Evolutionary conservation across 1,140 invertebrate species (phyloP), one percentile per base, ranked within the genome.

Genomic region (Physella acuta): DNA sequence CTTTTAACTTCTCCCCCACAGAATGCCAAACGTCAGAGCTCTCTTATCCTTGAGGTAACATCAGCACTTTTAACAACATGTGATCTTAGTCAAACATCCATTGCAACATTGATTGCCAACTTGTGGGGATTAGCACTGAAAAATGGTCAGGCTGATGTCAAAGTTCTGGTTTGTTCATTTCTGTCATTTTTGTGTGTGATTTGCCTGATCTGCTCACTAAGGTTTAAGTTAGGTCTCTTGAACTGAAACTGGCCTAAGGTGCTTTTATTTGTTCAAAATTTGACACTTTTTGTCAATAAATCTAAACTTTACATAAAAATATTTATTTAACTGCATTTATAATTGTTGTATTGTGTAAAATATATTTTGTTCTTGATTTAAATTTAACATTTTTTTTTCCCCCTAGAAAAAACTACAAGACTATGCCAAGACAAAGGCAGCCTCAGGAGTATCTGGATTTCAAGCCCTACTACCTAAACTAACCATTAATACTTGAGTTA

Each of bases 51-150:
- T 37, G 91, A 93, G 68, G 79, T 95, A 36, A 91, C 93, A 73
- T 87, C 89, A 78, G 88, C 90, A 26, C 88, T 94, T n/a, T 83
- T 91, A 3, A 85, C 88, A 11, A 88, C 91, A 81, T 90, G 88
- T 0, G 90, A 94, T 83, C 78, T 94, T n/a, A 85, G 84, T 28
- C 59, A 81, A 36, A 84, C 88, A 51, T 81, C 87, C 4, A 86
- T 92, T 74, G 85, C 88, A 0, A 88, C 86, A 37, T 84, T 95
- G 44, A 90, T 91, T 31, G 76, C 89, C 0, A 94, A 94, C 83
- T 85, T 95, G 14, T 94, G 92, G 92, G 87, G 89, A 72, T 85
- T 94, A 61, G 88, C 90, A n/a, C 86, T 88, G 63, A 91, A 90
- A 79, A 83, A 90, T 78, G 84, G 85, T 30, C 74, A 84, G 53